Conservation (phyloP, 2,888 invertebrate species). For the Tenthredo amoena region DNA sequence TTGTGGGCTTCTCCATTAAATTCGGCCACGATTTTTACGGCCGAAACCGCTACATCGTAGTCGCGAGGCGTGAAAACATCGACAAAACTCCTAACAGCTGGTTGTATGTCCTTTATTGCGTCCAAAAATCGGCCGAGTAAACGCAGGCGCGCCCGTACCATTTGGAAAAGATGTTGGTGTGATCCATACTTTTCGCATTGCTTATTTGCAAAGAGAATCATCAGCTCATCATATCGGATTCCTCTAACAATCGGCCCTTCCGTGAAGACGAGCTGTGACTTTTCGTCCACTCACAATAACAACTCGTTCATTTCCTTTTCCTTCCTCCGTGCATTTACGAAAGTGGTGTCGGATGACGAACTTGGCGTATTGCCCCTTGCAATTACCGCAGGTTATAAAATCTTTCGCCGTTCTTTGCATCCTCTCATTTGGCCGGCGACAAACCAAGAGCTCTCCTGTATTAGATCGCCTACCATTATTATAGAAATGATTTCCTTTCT, state of each 20-base stretch:
- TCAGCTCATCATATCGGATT: background rate
- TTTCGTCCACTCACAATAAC: background rate
- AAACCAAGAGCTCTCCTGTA: conserved; percentile 52
- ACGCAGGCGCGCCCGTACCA: background rate
- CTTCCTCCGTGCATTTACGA: conserved; percentile 40
- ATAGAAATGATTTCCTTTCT: conserved; percentile 53
- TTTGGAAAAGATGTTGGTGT: background rate
- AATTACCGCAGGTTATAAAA: conserved; percentile 54
- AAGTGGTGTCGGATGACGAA: conserved; percentile 53
- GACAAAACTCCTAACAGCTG: background rate
- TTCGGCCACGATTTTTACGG: conserved; percentile 45
- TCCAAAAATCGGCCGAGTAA: background rate
- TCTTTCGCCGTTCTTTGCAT: conserved; percentile 53
- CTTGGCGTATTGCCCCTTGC: conserved; percentile 55
- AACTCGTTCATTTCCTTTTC: background rate
- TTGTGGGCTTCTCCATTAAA: conserved; percentile 44
- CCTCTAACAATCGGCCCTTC: background rate
- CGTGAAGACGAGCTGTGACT: background rate
- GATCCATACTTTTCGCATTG: conserved; percentile 12
- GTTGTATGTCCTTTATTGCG: background rate
- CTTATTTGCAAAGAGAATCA: background rate
- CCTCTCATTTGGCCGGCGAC: background rate
- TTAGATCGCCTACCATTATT: conserved; percentile 55
- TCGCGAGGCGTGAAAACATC: conserved; percentile 17
- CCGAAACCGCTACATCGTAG: conserved; percentile 8